Evolutionary conservation across 2,113 vertebrate species (phyloP).

Genomic region (Mystacornis crossleyi): DNA sequence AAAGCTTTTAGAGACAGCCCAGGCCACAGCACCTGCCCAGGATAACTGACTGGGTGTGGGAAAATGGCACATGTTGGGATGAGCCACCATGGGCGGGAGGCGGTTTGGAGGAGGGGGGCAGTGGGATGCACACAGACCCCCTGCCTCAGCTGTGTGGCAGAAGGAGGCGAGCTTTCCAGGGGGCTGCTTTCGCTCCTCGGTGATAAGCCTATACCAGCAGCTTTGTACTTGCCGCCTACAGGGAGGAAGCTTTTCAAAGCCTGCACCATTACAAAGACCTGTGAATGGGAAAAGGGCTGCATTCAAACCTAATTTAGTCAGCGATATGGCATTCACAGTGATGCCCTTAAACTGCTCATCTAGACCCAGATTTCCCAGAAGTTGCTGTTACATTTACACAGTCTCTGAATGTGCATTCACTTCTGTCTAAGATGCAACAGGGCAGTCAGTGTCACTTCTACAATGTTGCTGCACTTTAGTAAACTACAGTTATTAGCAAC

Average conservation of each 20-base stretch:
- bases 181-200: neutral
- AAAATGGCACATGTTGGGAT: neutral
- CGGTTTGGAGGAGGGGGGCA: neutral
- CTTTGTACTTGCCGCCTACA: neutral
- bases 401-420: neutral
- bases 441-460: conserved; percentile 2
- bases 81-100: neutral
- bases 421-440: neutral
- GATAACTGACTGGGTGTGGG: neutral
- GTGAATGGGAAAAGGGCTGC: neutral
- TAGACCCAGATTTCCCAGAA: neutral
- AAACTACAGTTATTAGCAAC: conserved; percentile 28
- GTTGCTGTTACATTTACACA: neutral
- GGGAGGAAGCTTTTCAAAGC: neutral
- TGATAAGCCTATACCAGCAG: neutral
- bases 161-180: neutral
- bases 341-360: neutral
- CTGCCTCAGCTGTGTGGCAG: neutral
- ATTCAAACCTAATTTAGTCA: neutral
- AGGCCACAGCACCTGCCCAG: neutral
- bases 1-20: neutral
- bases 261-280: neutral
- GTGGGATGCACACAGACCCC: neutral
- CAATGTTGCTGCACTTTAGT: neutral
- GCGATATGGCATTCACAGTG: neutral